Percentiles rank a stretch among this genome's conserved stretches.
phyloP scores from a whole-genome alignment of 1,140 invertebrate genomes.

The Achatina immaculata region DNA sequence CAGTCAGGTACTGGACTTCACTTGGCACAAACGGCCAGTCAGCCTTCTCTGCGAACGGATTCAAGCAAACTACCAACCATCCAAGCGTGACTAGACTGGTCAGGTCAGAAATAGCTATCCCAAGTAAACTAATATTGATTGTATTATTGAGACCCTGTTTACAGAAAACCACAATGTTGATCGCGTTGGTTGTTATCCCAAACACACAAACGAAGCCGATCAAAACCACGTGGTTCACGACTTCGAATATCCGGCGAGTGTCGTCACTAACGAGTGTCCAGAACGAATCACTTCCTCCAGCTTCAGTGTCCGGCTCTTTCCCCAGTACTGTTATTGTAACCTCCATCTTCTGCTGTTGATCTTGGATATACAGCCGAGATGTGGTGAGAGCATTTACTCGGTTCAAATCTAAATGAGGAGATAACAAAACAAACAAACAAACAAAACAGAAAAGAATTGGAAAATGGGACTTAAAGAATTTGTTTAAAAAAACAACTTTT shows the following conservation, averaged over 20 bases:
- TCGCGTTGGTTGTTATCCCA: neutral
- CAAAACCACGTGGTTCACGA: neutral
- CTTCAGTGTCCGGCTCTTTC: too few species aligned
- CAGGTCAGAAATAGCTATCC: slow-evolving; percentile 1
- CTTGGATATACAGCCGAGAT: too few species aligned
- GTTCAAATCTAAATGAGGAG: too few species aligned
- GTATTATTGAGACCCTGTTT: neutral
- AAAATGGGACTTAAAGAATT: too few species aligned
- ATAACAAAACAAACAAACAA: too few species aligned
- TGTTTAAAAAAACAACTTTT: too few species aligned
- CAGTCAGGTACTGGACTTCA: neutral
- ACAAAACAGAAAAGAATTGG: too few species aligned
- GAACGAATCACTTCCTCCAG: too few species aligned
- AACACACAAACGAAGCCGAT: neutral
- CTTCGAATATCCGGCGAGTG: neutral
- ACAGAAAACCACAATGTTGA: neutral
- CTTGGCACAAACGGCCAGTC: neutral
- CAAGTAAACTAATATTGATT: neutral
- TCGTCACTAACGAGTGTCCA: neutral
- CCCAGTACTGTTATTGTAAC: too few species aligned
- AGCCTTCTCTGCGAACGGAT: neutral
- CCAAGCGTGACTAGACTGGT: neutral
- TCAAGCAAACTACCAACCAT: neutral
- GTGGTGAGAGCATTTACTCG: too few species aligned
- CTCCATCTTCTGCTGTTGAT: too few species aligned